These are phyloP conservation scores for Grus americana DNA, from an alignment of 2,113 vertebrate genomes.

Conservation along the genomic window DNA sequence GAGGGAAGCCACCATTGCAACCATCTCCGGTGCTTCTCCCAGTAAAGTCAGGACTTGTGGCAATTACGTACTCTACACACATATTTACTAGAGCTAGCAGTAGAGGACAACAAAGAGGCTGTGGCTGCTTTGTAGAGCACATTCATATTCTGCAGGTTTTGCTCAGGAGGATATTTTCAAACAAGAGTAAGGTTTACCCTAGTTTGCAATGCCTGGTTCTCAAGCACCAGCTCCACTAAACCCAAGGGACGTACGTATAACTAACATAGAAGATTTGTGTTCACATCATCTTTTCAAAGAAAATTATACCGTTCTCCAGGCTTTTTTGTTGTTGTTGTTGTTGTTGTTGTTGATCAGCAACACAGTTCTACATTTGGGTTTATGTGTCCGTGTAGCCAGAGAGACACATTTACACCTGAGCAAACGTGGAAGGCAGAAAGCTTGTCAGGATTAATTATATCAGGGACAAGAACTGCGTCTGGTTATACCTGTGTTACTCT, in stretches of 20 bases:
- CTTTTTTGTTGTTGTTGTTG: neutral
- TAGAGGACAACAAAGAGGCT: neutral
- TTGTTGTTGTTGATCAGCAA: neutral
- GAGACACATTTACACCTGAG: slow-evolving; percentile 26
- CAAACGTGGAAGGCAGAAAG: neutral
- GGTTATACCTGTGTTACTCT: slow-evolving; percentile 42
- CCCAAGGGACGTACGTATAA: neutral
- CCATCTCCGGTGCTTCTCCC: neutral
- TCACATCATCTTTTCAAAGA: neutral
- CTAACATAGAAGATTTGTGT: neutral
- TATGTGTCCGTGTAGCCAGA: neutral
- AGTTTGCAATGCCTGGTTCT: neutral
- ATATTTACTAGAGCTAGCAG: neutral
- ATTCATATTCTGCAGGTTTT: neutral
- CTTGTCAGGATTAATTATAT: slow-evolving; percentile 43
- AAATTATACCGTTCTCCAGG: neutral
- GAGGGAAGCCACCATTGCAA: neutral
- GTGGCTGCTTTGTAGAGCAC: neutral
- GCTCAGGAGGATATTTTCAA: neutral
- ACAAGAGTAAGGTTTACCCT: neutral
- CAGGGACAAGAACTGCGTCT: slow-evolving; percentile 25
- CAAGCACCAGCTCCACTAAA: neutral
- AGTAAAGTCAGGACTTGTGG: neutral
- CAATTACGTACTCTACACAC: neutral
- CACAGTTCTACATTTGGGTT: neutral